A percentile compares a stretch with the other conserved stretches of the same genome.
phyloP scores from a whole-genome alignment of 2,888 invertebrate genomes.

The Steromphala cineraria region DNA sequence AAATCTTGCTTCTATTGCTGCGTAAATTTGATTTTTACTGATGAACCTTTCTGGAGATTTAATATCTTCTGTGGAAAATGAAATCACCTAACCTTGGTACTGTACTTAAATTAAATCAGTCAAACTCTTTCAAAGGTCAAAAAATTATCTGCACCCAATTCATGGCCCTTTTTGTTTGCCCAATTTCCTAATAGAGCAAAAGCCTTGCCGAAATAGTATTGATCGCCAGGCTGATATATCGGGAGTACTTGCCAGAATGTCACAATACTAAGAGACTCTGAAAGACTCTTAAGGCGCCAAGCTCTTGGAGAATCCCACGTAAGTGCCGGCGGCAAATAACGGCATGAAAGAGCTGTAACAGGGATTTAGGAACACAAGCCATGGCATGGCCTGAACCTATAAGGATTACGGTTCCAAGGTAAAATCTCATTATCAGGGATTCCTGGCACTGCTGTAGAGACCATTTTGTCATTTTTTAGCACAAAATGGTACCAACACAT shows the following conservation, averaged over 20 bases:
- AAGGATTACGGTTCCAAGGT: neutral
- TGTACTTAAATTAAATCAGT: neutral
- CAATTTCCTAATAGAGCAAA: slow-evolving; percentile 5
- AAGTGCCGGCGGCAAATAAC: slow-evolving; percentile 2
- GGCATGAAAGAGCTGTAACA: neutral
- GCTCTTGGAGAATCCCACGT: neutral
- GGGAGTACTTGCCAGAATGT: neutral
- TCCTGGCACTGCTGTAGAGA: neutral
- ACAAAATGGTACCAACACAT: neutral
- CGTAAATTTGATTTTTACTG: slow-evolving; percentile 1
- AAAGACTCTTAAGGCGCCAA: slow-evolving; percentile 2
- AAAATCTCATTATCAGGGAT: neutral
- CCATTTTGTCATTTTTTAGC: neutral
- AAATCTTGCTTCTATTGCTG: neutral
- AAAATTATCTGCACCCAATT: neutral
- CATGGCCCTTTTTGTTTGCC: slow-evolving; percentile 1
- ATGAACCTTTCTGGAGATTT: neutral
- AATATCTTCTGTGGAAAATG: neutral
- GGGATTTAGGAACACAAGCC: neutral
- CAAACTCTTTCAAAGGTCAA: slow-evolving; percentile 4
- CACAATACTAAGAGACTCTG: neutral
- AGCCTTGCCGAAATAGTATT: neutral
- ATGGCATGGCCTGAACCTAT: neutral
- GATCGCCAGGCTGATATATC: neutral
- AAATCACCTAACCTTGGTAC: neutral